Conservation (phyloP, 2,113 vertebrate genomes). For the Microtus ochrogaster region DNA sequence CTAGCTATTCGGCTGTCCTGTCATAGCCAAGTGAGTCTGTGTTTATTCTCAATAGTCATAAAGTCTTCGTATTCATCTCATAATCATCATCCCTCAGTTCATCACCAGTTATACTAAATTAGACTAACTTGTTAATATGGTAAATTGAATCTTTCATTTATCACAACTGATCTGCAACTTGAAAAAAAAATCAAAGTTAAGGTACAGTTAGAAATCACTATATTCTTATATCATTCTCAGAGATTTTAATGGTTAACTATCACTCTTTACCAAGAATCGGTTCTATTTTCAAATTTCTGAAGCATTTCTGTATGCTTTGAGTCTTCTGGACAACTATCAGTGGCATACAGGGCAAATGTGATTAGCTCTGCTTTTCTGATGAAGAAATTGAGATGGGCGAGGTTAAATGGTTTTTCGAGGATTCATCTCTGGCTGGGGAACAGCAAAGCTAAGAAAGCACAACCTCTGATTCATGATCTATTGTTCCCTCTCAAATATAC, state of each 20-base stretch:
- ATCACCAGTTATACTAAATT: background rate
- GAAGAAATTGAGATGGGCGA: slow-evolving; percentile 70
- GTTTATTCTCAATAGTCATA: background rate
- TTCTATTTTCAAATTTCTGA: slow-evolving; percentile 59
- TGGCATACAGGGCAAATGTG: slow-evolving; percentile 66
- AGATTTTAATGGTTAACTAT: slow-evolving; percentile 45
- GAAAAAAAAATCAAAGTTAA: background rate
- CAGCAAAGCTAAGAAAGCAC: slow-evolving; percentile 61
- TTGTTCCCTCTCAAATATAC: background rate
- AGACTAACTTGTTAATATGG: background rate
- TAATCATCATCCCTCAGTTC: background rate
- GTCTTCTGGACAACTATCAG: slow-evolving; percentile 52
- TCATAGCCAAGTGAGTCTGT: background rate
- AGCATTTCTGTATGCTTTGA: slow-evolving; percentile 61
- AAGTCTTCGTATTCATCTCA: background rate
- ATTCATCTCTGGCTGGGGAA: slow-evolving; percentile 55
- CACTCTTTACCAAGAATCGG: slow-evolving; percentile 44
- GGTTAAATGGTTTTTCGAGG: slow-evolving; percentile 75
- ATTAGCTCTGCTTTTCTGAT: slow-evolving; percentile 71
- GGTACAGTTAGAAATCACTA: background rate
- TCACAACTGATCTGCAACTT: background rate
- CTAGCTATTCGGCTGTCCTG: background rate
- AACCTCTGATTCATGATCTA: slow-evolving; percentile 48
- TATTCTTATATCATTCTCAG: slow-evolving; percentile 31
- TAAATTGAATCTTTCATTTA: background rate